These are phyloP conservation scores for Amiota mariae DNA, from an alignment of 2,888 invertebrate genomes.

Conservation along the genomic window DNA sequence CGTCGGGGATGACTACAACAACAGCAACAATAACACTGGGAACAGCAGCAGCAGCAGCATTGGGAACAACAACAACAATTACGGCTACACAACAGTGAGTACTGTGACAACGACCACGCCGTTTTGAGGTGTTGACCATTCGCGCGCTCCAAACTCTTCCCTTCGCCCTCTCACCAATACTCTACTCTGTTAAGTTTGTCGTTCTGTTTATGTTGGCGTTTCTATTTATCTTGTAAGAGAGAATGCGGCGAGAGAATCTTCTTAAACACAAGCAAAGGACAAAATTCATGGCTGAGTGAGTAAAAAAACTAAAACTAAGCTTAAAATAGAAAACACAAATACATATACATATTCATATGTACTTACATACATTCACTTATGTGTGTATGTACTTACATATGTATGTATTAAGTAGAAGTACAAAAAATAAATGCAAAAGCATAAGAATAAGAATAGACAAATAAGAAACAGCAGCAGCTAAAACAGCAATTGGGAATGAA, in stretches of 20 bases:
- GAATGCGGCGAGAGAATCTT: constrained; percentile 14
- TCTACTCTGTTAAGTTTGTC: not conserved
- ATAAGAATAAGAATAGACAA: no score
- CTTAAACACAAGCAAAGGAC: constrained; percentile 47
- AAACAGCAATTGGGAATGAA: no score
- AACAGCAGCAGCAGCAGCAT: no score
- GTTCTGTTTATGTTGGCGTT: constrained; percentile 10
- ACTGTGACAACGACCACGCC: not conserved
- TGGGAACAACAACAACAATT: not conserved
- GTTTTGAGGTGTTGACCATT: constrained; percentile 29
- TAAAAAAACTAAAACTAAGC: not conserved
- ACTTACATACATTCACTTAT: not conserved
- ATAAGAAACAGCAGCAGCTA: no score
- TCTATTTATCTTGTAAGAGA: constrained; percentile 28
- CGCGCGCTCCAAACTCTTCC: constrained; percentile 44
- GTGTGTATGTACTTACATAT: no score
- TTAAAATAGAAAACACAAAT: not conserved
- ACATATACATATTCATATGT: not conserved
- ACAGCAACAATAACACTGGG: not conserved
- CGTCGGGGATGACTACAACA: constrained; percentile 39
- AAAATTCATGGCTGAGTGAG: constrained; percentile 37
- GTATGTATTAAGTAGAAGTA: not conserved
- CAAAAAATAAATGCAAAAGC: not conserved
- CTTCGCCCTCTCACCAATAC: not conserved
- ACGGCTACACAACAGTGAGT: constrained; percentile 48